Conservation (phyloP, 2,113 vertebrate species). For the Malurus melanocephalus region DNA sequence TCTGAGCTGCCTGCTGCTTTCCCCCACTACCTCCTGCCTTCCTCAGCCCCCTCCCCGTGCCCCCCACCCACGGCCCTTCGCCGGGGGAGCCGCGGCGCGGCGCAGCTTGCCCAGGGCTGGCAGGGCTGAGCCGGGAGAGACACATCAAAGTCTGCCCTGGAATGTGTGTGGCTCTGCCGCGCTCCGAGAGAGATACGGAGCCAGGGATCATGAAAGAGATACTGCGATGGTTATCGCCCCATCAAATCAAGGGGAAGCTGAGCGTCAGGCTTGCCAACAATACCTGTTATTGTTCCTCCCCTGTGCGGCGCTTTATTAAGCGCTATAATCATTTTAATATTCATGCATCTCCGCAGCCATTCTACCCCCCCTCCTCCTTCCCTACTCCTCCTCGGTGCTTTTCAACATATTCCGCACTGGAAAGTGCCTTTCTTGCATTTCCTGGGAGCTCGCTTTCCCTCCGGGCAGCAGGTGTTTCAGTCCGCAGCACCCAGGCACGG, state of each 20-base stretch:
- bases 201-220: conserved; percentile 61
- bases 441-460: conserved; percentile 36
- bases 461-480: conserved; percentile 51
- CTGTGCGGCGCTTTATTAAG: conserved; percentile 55
- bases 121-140: not conserved
- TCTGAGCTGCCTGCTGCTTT: not conserved
- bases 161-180: conserved; percentile 68
- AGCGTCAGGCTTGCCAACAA: conserved; percentile 60
- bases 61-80: not conserved
- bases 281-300: conserved; percentile 70
- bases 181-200: conserved; percentile 10
- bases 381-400: conserved; percentile 33
- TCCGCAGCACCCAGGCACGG: conserved; percentile 8
- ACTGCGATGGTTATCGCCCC: conserved; percentile 65
- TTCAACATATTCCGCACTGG: conserved; percentile 51
- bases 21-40: fast-evolving
- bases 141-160: conserved; percentile 68
- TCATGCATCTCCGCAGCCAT: conserved; percentile 47
- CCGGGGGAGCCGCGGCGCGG: not conserved
- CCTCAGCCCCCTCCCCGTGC: not conserved
- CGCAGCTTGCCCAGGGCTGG: conserved; percentile 34
- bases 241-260: conserved; percentile 50
- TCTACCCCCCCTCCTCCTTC: not conserved
- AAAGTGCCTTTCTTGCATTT: conserved; percentile 66
- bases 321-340: conserved; percentile 64